Percentiles rank a stretch among this genome's conserved stretches.
Evolutionary conservation across 2,797 vertebrate genomes (phyloP).

Genomic region (Anguilla pacifica): DNA sequence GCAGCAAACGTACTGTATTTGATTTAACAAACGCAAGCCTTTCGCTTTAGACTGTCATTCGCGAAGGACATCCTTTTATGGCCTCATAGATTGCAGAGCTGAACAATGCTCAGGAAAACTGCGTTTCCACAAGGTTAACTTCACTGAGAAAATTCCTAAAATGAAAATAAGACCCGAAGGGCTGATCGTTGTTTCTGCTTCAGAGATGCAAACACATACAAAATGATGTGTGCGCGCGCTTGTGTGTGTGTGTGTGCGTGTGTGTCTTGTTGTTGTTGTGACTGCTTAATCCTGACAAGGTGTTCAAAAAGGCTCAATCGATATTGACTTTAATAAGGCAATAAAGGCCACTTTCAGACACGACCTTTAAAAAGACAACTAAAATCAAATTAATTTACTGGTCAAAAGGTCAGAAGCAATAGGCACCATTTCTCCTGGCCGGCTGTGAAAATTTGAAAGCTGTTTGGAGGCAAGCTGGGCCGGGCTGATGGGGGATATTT

Average conservation of each 20-base stretch:
- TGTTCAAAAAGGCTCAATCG: slow-evolving; percentile 65
- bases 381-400: slow-evolving; percentile 72
- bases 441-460: slow-evolving; percentile 61
- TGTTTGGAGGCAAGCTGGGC: slow-evolving; percentile 51
- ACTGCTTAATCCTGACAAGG: slow-evolving; percentile 64
- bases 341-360: slow-evolving; percentile 61
- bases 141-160: slow-evolving; percentile 17
- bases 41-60: slow-evolving; percentile 55
- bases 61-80: slow-evolving; percentile 53
- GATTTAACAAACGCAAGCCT: slow-evolving; percentile 66
- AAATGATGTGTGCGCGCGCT: slow-evolving; percentile 57
- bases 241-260: slow-evolving; percentile 44
- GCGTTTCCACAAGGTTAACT: slow-evolving; percentile 36
- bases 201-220: slow-evolving; percentile 37
- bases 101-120: background rate
- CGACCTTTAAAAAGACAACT: slow-evolving; percentile 76
- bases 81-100: slow-evolving; percentile 43
- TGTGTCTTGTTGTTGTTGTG: slow-evolving; percentile 57
- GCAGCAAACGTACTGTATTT: slow-evolving; percentile 47
- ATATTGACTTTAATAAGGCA: slow-evolving; percentile 66
- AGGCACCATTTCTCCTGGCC: slow-evolving; percentile 65
- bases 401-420: slow-evolving; percentile 72
- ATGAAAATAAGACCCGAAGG: slow-evolving; percentile 4
- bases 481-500: slow-evolving; percentile 55
- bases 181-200: slow-evolving; percentile 14